Conservation (phyloP, 2,113 vertebrate genomes). For the Drymodes brunneopygia region DNA sequence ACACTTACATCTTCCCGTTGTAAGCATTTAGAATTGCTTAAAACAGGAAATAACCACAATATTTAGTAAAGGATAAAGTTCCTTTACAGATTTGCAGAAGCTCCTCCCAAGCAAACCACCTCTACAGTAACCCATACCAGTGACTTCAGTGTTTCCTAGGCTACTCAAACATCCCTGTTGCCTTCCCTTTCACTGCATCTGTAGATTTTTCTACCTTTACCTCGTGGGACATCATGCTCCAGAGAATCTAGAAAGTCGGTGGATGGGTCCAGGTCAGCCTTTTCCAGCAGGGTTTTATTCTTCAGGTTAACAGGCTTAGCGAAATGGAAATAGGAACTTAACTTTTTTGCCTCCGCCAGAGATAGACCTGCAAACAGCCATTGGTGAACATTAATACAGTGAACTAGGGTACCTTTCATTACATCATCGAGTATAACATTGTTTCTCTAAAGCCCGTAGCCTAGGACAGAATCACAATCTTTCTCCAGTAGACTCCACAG, state of each 20-base stretch:
- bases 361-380: conserved; percentile 79
- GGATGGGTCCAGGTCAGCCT: conserved; percentile 83
- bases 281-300: conserved; percentile 82
- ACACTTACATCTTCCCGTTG: not conserved
- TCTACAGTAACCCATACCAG: not conserved
- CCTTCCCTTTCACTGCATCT: not conserved
- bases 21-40: not conserved
- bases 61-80: not conserved
- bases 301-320: conserved; percentile 73
- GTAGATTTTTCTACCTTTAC: conserved; percentile 63
- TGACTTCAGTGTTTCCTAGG: not conserved
- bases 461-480: not conserved
- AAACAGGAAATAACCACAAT: not conserved
- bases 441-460: not conserved
- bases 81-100: not conserved
- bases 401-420: not conserved
- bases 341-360: conserved; percentile 77
- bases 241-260: conserved; percentile 88
- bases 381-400: not conserved
- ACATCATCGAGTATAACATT: not conserved
- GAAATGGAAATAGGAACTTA: conserved; percentile 89
- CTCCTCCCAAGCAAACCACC: not conserved
- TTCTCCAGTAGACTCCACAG: not conserved
- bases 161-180: not conserved
- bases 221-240: conserved; percentile 87